Evolutionary conservation across 2,797 vertebrate genomes (phyloP).

Genomic region (Amniataba percoides): DNA sequence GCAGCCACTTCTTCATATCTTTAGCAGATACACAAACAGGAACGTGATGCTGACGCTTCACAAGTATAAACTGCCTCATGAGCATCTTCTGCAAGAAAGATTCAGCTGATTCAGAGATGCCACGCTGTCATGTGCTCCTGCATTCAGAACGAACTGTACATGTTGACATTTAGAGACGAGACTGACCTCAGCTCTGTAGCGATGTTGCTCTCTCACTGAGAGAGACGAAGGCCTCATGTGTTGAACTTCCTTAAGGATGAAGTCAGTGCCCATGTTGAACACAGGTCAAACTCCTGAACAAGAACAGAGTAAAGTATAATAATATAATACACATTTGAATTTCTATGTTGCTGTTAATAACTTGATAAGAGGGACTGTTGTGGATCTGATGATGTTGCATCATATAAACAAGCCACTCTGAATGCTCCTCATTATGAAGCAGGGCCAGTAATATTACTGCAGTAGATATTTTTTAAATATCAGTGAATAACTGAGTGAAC

Average conservation of each 20-base stretch:
- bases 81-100: slow-evolving; percentile 23
- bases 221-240: background rate
- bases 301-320: background rate
- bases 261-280: slow-evolving; percentile 7
- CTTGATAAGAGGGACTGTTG: no score
- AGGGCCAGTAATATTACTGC: background rate
- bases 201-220: background rate
- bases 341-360: no score
- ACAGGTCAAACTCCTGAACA: background rate
- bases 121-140: background rate
- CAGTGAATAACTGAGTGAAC: background rate
- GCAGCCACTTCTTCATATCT: slow-evolving; percentile 7
- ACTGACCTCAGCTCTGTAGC: slow-evolving; percentile 17
- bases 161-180: background rate
- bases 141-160: background rate
- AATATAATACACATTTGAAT: no score
- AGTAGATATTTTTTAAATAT: background rate
- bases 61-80: slow-evolving; percentile 27
- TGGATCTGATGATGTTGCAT: slow-evolving; percentile 9
- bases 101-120: background rate
- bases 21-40: background rate
- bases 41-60: background rate
- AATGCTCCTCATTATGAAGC: background rate
- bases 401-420: slow-evolving; percentile 1
- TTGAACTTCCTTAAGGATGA: background rate